phyloP scores from a whole-genome alignment of 2,888 invertebrate genomes.

The Alsophila aescularia region DNA sequence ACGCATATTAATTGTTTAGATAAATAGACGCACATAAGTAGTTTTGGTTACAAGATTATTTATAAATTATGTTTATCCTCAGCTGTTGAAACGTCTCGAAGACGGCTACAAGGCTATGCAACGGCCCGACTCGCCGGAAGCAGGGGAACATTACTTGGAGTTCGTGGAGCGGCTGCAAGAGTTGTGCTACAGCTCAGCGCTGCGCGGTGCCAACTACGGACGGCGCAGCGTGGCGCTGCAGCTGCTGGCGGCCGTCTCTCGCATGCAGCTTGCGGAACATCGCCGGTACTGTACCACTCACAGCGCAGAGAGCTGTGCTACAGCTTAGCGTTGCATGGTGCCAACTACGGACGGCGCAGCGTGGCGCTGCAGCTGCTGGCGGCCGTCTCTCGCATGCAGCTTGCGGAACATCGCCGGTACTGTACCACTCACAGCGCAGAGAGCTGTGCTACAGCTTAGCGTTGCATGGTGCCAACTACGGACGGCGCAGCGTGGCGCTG shows the following conservation, averaged over 20 bases:
- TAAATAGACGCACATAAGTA: too few relatives aligned
- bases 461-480: constrained; percentile 86
- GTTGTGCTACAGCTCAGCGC: constrained; percentile 45
- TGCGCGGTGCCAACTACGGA: constrained; percentile 9
- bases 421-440: too few relatives aligned
- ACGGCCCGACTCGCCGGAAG: constrained; percentile 41
- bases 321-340: constrained; percentile 83
- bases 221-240: constrained; percentile 18
- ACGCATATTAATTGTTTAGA: too few relatives aligned
- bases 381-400: too few relatives aligned
- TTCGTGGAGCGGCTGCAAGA: constrained; percentile 64
- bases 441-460: constrained; percentile 81
- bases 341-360: constrained; percentile 86
- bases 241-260: too few relatives aligned
- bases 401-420: too few relatives aligned
- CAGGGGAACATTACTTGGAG: constrained; percentile 55
- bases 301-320: constrained; percentile 80
- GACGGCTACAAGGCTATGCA: constrained; percentile 61
- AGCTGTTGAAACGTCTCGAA: constrained; percentile 70
- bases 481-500: constrained; percentile 84
- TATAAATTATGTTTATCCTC: constrained; percentile 7
- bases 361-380: constrained; percentile 62
- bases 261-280: too few relatives aligned
- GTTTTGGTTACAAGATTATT: too few relatives aligned
- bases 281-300: too few relatives aligned